Conservation (phyloP, 2,797 vertebrate genomes). For the Neoniphon sammara region DNA sequence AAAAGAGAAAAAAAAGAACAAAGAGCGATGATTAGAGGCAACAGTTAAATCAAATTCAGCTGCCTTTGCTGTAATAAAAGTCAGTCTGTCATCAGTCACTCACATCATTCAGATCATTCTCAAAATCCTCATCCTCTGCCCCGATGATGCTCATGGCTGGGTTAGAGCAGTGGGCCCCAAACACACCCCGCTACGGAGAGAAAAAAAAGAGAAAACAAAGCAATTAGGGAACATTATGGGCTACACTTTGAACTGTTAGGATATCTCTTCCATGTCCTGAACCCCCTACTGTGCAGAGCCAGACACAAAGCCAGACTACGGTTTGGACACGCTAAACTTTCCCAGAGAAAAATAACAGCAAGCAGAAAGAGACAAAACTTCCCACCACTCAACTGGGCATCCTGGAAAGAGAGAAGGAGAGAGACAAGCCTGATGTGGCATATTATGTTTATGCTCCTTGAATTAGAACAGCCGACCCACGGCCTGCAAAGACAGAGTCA, state of each 20-base stretch:
- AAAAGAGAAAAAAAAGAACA: background rate
- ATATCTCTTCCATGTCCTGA: slow-evolving; percentile 43
- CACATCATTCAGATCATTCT: slow-evolving; percentile 89
- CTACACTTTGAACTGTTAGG: slow-evolving; percentile 49
- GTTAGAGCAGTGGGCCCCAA: slow-evolving; percentile 76
- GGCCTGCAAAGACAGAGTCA: background rate
- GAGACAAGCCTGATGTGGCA: slow-evolving; percentile 15
- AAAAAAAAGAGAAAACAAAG: slow-evolving; percentile 34
- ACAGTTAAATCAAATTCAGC: background rate
- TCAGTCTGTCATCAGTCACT: slow-evolving; percentile 61
- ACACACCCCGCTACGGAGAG: slow-evolving; percentile 65
- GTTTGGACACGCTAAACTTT: slow-evolving; percentile 46
- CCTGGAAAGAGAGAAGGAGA: background rate
- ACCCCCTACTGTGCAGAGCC: slow-evolving; percentile 51
- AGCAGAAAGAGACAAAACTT: slow-evolving; percentile 37
- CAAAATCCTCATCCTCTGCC: slow-evolving; percentile 95
- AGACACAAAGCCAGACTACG: slow-evolving; percentile 53
- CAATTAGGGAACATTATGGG: slow-evolving; percentile 54
- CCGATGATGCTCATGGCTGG: slow-evolving; percentile 89
- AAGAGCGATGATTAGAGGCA: background rate
- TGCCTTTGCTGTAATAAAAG: background rate
- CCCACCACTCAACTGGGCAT: slow-evolving; percentile 28
- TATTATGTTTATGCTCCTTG: background rate
- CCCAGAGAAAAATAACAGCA: slow-evolving; percentile 43
- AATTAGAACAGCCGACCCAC: slow-evolving; percentile 6